These are phyloP conservation scores for Dione vanillae DNA, from an alignment of 2,888 invertebrate genomes.

Conservation along the genomic window DNA sequence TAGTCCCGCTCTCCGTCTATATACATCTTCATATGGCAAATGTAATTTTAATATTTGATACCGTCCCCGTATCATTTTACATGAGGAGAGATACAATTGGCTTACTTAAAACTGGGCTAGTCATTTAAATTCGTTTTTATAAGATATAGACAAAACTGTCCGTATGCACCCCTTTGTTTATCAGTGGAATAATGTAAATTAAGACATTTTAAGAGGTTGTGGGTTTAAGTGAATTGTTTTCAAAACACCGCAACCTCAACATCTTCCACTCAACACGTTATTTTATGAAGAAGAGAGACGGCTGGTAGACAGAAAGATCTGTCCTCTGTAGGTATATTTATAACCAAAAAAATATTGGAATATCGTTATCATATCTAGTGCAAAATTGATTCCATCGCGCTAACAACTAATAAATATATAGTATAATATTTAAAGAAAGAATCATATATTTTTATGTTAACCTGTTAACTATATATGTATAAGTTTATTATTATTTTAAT, in stretches of 20 bases:
- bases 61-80: neutral
- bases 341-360: slow-evolving; percentile 4
- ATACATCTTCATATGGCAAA: neutral
- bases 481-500: neutral
- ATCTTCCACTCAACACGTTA: no score
- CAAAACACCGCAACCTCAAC: no score
- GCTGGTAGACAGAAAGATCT: no score
- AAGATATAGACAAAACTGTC: no score
- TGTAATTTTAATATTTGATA: neutral
- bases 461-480: neutral
- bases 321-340: no score
- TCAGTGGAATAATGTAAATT: no score
- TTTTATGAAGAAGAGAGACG: no score
- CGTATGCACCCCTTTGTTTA: no score
- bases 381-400: neutral
- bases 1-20: no score
- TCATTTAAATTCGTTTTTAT: neutral
- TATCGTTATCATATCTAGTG: slow-evolving; percentile 24
- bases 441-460: slow-evolving; percentile 10
- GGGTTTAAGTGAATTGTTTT: no score
- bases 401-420: slow-evolving; percentile 3
- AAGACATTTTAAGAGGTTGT: no score
- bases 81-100: neutral
- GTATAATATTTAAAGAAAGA: neutral
- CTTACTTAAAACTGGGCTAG: slow-evolving; percentile 9